phyloP scores from a whole-genome alignment of 2,113 vertebrate species.

The Australoheros scitulus region DNA sequence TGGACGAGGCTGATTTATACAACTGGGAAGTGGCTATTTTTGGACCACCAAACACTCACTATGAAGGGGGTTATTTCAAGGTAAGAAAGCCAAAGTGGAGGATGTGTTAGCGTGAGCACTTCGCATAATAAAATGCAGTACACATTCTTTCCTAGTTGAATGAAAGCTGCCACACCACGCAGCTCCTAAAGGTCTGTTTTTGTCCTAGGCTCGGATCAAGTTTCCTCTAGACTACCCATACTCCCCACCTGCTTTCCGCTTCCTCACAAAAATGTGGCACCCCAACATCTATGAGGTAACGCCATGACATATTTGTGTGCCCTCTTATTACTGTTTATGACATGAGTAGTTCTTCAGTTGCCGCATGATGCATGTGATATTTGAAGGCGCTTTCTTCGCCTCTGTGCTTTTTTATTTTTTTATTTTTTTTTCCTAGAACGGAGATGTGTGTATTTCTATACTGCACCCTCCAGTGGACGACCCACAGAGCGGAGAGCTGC shows the following conservation, averaged over 20 bases:
- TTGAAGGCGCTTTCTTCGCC: neutral
- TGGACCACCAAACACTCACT: constrained; percentile 94
- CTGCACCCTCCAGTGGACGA: constrained; percentile 96
- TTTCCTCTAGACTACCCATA: constrained; percentile 98
- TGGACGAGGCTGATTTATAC: constrained; percentile 95
- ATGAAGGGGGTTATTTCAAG: constrained; percentile 97
- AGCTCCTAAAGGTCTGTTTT: constrained; percentile 14
- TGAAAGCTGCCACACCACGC: neutral
- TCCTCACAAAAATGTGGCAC: constrained; percentile 99
- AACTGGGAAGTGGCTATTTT: constrained; percentile 99
- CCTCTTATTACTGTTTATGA: neutral
- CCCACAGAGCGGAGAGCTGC: constrained; percentile 96
- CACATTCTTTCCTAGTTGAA: neutral
- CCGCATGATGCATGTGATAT: neutral
- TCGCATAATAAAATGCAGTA: neutral
- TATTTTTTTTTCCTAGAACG: constrained; percentile 80
- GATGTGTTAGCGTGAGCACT: neutral
- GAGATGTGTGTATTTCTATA: constrained; percentile 98
- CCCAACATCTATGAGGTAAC: constrained; percentile 96
- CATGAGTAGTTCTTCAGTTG: neutral
- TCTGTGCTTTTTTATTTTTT: neutral
- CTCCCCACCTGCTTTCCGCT: constrained; percentile 95
- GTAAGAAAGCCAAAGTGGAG: constrained; percentile 71
- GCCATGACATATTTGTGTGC: neutral
- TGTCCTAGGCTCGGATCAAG: constrained; percentile 89